phyloP scores from a whole-genome alignment of 1,140 invertebrate species.

The Drosophila mauritiana region DNA sequence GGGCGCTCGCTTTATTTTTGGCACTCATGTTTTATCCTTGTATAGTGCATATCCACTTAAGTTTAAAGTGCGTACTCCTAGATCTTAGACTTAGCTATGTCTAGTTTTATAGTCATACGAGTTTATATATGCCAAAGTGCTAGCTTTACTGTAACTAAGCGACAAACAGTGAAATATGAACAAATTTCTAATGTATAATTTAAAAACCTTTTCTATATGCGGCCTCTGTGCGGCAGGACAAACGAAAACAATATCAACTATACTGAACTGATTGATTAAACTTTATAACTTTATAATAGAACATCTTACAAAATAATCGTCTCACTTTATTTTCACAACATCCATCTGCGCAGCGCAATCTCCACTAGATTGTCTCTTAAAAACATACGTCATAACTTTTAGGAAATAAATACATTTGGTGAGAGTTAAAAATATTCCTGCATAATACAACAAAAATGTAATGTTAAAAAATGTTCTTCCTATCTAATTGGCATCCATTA shows the following conservation, averaged over 20 bases:
- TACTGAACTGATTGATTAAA: constrained; percentile 72
- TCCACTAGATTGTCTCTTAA: constrained; percentile 26
- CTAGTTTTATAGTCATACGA: constrained; percentile 53
- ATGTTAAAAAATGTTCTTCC: constrained; percentile 11
- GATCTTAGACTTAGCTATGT: constrained; percentile 46
- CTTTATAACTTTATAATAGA: constrained; percentile 40
- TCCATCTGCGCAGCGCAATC: not conserved
- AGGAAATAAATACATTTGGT: constrained; percentile 29
- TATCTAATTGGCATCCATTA: not conserved
- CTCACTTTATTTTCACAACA: constrained; percentile 34
- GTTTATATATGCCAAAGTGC: constrained; percentile 49
- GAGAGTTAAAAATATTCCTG: constrained; percentile 9
- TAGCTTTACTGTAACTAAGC: constrained; percentile 42
- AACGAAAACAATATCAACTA: constrained; percentile 39
- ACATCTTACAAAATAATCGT: constrained; percentile 19
- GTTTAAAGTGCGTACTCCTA: constrained; percentile 47
- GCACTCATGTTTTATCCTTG: constrained; percentile 25
- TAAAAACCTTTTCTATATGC: constrained; percentile 50
- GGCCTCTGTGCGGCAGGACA: constrained; percentile 15
- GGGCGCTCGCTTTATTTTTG: constrained; percentile 20
- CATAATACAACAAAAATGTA: constrained; percentile 22
- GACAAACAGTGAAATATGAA: constrained; percentile 49
- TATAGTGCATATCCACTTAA: constrained; percentile 43
- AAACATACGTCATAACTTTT: constrained; percentile 19
- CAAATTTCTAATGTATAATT: constrained; percentile 39